Conservation (phyloP, 1,140 invertebrate genomes). For the Spodoptera frugiperda region DNA sequence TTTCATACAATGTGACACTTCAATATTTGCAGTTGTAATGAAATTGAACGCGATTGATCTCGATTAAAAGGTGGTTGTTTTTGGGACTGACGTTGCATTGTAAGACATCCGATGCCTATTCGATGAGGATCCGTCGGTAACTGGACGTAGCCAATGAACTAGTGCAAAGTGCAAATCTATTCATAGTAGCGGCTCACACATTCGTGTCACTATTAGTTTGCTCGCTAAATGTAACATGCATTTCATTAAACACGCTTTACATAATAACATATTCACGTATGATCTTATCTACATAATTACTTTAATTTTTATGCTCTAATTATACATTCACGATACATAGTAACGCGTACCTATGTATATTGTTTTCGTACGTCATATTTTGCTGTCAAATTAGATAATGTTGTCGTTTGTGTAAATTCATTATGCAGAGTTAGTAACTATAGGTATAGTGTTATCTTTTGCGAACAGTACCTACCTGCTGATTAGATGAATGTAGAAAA, state of each 20-base stretch:
- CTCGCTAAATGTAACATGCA: constrained; percentile 33
- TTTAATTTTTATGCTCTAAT: background rate
- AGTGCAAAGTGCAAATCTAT: constrained; percentile 57
- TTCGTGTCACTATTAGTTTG: constrained; percentile 49
- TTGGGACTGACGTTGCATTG: constrained; percentile 11
- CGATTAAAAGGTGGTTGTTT: constrained; percentile 15
- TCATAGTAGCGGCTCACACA: constrained; percentile 48
- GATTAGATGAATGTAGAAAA: background rate
- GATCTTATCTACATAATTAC: background rate
- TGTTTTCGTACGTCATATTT: background rate
- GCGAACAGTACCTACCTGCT: background rate
- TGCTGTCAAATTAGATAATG: background rate
- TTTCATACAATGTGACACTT: constrained; percentile 28
- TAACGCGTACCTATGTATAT: background rate
- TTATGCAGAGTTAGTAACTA: background rate
- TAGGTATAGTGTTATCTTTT: too few relatives aligned
- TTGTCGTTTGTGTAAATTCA: constrained; percentile 11
- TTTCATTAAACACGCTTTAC: constrained; percentile 30
- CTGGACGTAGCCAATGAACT: constrained; percentile 46
- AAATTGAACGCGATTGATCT: constrained; percentile 1
- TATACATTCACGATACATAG: background rate
- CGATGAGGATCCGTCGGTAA: constrained; percentile 28
- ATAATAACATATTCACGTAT: background rate
- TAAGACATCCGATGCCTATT: background rate
- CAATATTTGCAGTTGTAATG: constrained; percentile 20